Percentiles rank a stretch among this genome's conserved stretches.
Evolutionary conservation across 2,888 invertebrate genomes (phyloP).

Genomic region (Choristoneura rosaceana): DNA sequence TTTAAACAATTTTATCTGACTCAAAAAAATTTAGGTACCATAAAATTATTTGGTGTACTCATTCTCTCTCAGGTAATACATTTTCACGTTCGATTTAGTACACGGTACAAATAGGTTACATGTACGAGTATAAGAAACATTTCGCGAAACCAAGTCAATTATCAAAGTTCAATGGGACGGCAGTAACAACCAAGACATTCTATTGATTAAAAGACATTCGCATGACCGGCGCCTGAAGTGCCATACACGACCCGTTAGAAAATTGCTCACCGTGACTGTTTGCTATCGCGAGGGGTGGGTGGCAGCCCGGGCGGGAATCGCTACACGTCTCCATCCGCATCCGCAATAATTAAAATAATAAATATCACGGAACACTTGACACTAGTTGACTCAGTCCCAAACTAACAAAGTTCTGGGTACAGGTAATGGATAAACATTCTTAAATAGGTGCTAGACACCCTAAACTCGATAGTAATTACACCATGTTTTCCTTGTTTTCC

Average conservation of each 20-base stretch:
- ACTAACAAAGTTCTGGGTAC: no score
- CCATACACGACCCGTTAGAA: constrained; percentile 34
- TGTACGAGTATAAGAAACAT: constrained; percentile 1
- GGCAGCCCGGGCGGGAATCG: neutral
- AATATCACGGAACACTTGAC: no score
- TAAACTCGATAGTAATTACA: no score
- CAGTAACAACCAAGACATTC: constrained; percentile 20
- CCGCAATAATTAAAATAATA: neutral
- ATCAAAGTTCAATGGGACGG: constrained; percentile 23
- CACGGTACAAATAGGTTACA: neutral
- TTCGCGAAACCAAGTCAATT: constrained; percentile 13
- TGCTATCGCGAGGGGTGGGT: constrained; percentile 22
- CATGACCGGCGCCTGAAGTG: constrained; percentile 37
- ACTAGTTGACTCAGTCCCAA: no score
- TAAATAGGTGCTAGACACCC: no score
- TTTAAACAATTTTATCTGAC: no score
- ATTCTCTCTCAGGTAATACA: neutral
- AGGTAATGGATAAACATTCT: no score
- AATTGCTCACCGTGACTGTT: constrained; percentile 39
- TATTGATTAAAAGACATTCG: constrained; percentile 41
- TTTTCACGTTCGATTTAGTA: neutral
- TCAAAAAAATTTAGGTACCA: neutral
- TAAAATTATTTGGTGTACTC: neutral
- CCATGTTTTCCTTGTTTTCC: no score
- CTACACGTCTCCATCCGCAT: neutral